Conservation (phyloP, 1,140 invertebrate species). For the Schlechtendalia chinensis region DNA sequence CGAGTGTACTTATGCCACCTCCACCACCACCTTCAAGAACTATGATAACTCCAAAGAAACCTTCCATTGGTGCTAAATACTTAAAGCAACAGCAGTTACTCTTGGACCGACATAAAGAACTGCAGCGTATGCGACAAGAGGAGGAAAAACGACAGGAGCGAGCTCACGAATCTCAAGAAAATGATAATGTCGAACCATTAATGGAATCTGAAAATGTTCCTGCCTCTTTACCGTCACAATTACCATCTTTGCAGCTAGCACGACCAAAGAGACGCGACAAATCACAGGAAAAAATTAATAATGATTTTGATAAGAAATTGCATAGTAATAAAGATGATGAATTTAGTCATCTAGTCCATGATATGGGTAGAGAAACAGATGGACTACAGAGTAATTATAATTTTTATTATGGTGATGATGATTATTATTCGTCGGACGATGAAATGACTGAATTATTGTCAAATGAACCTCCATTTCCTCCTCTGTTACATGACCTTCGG, state of each 20-base stretch:
- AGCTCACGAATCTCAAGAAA: not conserved
- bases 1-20: slow-evolving; percentile 23
- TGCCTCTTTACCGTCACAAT: not conserved
- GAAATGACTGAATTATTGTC: not conserved
- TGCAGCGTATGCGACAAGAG: not conserved
- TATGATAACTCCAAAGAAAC: not conserved
- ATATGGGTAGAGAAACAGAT: not conserved
- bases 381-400: not conserved
- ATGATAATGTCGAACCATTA: not conserved
- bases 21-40: not conserved
- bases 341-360: fast-evolving
- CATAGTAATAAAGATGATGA: not conserved
- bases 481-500: slow-evolving; percentile 7
- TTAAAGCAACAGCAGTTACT: slow-evolving; percentile 1
- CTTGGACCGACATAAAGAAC: not conserved
- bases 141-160: not conserved
- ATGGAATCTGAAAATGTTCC: not conserved
- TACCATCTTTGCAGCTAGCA: not conserved
- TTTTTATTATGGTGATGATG: not conserved
- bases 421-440: slow-evolving; percentile 18
- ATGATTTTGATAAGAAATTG: not conserved
- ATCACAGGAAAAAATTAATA: not conserved
- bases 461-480: not conserved
- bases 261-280: not conserved
- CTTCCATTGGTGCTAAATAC: not conserved